Evolutionary conservation across 2,888 invertebrate species (phyloP), one percentile per base, ranked within the genome.

Genomic region (Boloria euphrosyne): DNA sequence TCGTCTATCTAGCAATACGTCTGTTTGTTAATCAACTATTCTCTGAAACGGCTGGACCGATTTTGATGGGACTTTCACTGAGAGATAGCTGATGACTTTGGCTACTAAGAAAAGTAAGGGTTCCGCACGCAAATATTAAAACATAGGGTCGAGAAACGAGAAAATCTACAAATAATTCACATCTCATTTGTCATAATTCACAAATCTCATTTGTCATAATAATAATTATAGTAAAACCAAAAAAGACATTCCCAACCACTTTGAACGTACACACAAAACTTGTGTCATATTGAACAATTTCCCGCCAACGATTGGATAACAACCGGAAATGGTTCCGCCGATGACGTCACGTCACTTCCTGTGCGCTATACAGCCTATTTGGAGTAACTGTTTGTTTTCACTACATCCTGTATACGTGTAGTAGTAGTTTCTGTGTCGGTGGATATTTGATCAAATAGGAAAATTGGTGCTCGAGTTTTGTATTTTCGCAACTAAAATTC

Each of bases 291-390:
- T 70, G 74, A 70, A 74, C 75, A 74, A 82, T 84, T 85, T 85
- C 84, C 83, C 80, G 75, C 73, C 73, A 72, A 60, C 79, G 79
- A 87, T 86, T 85, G 83, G 85, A 75, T 85, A 86, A 86, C 78
- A 68, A 72, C 74, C 83, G 87, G 88, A 86, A 83, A 86, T 86
- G 80, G 80, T 79, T 76, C 74, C 79, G 80, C 73, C 80, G 77
- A 76, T 85, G 86, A 87, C 86, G 85, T 87, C 85, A 84, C 78
- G 60, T 70, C 74, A 71, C 75, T 71, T 76, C 75, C 76, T 71
- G 69, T 66, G 65, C 70, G 66, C 68, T 63, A 73, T 74, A 73
- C 74, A 73, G 76, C 75, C 75, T 74, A 72, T 74, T 73, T 62
- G 62, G 65, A 66, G 68, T 49, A 46, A 60, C 62, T 66, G 61